Conservation (phyloP, 2,797 vertebrate species). For the Spheniscus humboldti region DNA sequence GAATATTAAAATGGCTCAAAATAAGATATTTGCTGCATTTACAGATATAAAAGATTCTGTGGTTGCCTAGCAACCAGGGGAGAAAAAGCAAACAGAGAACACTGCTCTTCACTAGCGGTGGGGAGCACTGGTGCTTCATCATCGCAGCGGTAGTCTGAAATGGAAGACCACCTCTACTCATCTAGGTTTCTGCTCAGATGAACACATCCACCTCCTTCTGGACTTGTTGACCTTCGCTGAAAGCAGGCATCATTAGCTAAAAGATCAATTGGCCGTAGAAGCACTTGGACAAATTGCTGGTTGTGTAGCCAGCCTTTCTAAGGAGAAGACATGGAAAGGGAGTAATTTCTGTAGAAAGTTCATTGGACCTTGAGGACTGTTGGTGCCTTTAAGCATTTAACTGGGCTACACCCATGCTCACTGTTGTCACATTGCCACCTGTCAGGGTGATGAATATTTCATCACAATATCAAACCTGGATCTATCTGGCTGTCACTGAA, state of each 20-base stretch:
- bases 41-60: constrained; percentile 51
- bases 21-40: constrained; percentile 54
- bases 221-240: background rate
- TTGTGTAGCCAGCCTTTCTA: background rate
- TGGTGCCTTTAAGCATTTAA: background rate
- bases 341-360: background rate
- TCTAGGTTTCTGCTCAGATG: background rate
- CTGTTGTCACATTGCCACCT: background rate
- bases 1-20: constrained; percentile 59
- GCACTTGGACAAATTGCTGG: background rate
- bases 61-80: constrained; percentile 73
- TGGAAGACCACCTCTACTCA: background rate
- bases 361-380: background rate
- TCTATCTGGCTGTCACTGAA: background rate
- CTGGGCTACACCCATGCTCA: background rate
- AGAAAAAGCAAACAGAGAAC: constrained; percentile 52
- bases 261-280: rapidly evolving
- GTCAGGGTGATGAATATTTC: background rate
- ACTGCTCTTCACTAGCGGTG: background rate
- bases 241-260: background rate
- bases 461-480: background rate
- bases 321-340: background rate
- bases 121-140: background rate
- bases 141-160: background rate
- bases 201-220: background rate